These are phyloP conservation scores for Caenorhabditis latens DNA, from an alignment of 1,140 invertebrate genomes.

Conservation along the genomic window DNA sequence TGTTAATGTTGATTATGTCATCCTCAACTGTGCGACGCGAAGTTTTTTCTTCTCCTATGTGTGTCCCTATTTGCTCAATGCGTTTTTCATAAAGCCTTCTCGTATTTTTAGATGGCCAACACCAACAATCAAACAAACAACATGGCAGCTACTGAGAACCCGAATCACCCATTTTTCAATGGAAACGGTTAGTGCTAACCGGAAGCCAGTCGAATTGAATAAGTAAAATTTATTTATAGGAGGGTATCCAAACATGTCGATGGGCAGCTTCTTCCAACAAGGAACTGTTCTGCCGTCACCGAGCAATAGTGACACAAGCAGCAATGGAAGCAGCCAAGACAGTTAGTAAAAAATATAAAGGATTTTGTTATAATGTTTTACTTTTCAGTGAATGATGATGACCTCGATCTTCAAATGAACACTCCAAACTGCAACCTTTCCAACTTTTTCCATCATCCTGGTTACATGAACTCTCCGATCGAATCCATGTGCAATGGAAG, in stretches of 20 bases:
- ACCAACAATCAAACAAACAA: constrained; percentile 52
- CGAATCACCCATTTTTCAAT: constrained; percentile 45
- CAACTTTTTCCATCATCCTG: constrained; percentile 42
- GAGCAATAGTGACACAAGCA: constrained; percentile 63
- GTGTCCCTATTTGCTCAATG: constrained; percentile 34
- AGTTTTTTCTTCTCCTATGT: background rate
- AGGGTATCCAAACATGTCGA: constrained; percentile 40
- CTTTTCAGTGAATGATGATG: constrained; percentile 41
- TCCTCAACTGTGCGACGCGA: background rate
- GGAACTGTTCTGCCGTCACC: constrained; percentile 55
- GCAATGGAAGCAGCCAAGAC: constrained; percentile 62
- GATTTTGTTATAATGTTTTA: background rate
- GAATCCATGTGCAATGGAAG: constrained; percentile 30
- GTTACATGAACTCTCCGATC: constrained; percentile 57
- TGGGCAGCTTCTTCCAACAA: constrained; percentile 49
- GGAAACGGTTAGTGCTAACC: constrained; percentile 43
- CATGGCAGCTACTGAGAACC: constrained; percentile 48
- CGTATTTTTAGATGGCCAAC: constrained; percentile 51
- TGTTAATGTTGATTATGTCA: background rate
- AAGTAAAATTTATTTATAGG: constrained; percentile 32
- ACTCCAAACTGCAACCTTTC: constrained; percentile 31
- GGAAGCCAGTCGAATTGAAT: constrained; percentile 24
- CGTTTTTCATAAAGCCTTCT: constrained; percentile 52
- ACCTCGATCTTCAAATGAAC: constrained; percentile 25
- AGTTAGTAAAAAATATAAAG: background rate